Percentiles rank a stretch among this genome's conserved stretches.
Conservation (phyloP, 2,797 vertebrate genomes). For the Pseudochromis fuscus region DNA sequence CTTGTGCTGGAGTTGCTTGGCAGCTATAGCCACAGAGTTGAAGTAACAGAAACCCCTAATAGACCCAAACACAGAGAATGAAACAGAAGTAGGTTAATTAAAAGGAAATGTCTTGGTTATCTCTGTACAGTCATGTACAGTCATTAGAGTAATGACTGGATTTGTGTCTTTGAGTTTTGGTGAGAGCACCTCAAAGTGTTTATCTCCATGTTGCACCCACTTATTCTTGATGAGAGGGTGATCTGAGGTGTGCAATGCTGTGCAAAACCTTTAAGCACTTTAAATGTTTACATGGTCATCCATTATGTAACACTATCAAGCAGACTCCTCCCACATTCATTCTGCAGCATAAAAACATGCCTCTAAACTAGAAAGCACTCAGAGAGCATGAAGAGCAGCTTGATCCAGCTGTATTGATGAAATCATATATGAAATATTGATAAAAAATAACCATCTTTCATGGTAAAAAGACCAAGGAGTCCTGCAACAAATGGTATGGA, state of each 20-base stretch:
- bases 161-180: too few relatives aligned
- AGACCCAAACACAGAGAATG: slow-evolving; percentile 28
- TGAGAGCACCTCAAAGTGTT: background rate
- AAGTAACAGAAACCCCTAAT: slow-evolving; percentile 98
- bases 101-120: background rate
- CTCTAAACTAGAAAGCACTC: too few relatives aligned
- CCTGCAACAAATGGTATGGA: background rate
- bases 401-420: too few relatives aligned
- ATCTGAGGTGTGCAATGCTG: too few relatives aligned
- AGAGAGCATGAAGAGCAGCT: too few relatives aligned
- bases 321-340: background rate
- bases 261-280: too few relatives aligned
- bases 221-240: too few relatives aligned
- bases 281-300: too few relatives aligned
- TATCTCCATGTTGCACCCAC: background rate
- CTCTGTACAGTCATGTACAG: background rate
- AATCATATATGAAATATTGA: too few relatives aligned
- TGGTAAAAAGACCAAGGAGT: background rate
- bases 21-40: slow-evolving; percentile 96
- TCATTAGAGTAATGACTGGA: background rate
- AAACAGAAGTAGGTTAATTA: background rate
- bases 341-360: too few relatives aligned
- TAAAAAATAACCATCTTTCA: too few relatives aligned
- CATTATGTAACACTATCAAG: too few relatives aligned
- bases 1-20: slow-evolving; percentile 94